A percentile compares a stretch with the other conserved stretches of the same genome.
Conservation (phyloP, 2,113 vertebrate genomes). For the Trichechus manatus region DNA sequence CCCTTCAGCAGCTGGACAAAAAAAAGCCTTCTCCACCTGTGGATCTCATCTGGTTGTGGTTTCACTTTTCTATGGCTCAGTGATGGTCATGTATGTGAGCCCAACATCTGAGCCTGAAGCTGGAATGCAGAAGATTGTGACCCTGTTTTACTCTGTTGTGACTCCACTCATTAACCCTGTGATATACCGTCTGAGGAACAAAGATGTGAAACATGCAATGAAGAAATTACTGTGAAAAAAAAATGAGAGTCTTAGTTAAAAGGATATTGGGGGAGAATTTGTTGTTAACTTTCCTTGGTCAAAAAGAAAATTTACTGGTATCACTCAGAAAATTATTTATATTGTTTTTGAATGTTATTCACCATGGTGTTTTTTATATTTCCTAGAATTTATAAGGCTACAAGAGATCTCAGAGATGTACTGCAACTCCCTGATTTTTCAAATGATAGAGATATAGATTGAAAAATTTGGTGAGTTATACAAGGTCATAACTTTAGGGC, state of each 20-base stretch:
- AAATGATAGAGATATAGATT: not conserved
- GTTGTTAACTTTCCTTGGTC: not conserved
- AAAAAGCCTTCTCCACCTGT: constrained; percentile 84
- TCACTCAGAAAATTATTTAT: not conserved
- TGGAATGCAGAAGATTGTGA: constrained; percentile 71
- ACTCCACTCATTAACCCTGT: constrained; percentile 80
- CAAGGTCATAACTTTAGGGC: not conserved
- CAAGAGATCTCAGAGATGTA: not conserved
- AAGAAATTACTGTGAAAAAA: constrained; percentile 62
- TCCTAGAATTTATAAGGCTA: not conserved
- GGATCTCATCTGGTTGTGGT: constrained; percentile 82
- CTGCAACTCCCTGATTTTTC: not conserved
- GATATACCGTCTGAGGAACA: constrained; percentile 81
- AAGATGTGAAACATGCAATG: constrained; percentile 77
- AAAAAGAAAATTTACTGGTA: not conserved
- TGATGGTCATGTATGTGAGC: constrained; percentile 81
- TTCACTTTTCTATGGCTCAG: constrained; percentile 83
- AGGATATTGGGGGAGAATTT: not conserved
- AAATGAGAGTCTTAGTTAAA: constrained; percentile 4
- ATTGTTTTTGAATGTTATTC: not conserved
- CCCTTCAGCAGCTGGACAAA: constrained; percentile 70
- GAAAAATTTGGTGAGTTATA: not conserved
- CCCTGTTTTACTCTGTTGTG: constrained; percentile 77
- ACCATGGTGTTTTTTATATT: not conserved
- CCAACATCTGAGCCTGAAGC: constrained; percentile 66